Evolutionary conservation across 2,113 vertebrate species (phyloP).

Genomic region (Glareola pratincola): DNA sequence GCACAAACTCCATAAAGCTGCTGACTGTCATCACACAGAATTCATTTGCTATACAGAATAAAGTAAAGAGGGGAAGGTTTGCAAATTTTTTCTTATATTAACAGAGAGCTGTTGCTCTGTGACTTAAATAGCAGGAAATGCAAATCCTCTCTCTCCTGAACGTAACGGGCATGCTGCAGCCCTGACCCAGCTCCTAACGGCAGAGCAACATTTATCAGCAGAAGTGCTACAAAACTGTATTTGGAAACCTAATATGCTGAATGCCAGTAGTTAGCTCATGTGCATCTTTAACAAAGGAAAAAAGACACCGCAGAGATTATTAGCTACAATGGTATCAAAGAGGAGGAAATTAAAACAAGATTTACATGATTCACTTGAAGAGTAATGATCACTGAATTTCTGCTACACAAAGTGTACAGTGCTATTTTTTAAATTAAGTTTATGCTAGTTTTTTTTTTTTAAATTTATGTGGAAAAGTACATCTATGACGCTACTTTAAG

Average conservation of each 20-base stretch:
- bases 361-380: neutral
- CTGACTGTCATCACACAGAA: neutral
- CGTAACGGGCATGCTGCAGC: neutral
- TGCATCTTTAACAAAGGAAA: neutral
- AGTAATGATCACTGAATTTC: neutral
- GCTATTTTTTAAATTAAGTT: neutral
- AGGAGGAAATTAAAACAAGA: neutral
- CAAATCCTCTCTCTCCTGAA: neutral
- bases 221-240: neutral
- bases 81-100: neutral
- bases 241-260: neutral
- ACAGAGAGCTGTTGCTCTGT: neutral
- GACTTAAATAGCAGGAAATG: neutral
- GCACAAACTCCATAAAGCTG: neutral
- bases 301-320: neutral
- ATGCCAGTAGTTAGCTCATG: neutral
- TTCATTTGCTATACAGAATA: neutral
- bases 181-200: neutral
- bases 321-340: neutral
- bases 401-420: neutral
- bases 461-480: neutral
- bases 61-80: neutral
- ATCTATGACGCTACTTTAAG: neutral
- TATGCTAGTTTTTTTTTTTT: neutral
- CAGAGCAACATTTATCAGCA: neutral